phyloP scores from a whole-genome alignment of 1,140 invertebrate genomes.

The Manduca sexta region DNA sequence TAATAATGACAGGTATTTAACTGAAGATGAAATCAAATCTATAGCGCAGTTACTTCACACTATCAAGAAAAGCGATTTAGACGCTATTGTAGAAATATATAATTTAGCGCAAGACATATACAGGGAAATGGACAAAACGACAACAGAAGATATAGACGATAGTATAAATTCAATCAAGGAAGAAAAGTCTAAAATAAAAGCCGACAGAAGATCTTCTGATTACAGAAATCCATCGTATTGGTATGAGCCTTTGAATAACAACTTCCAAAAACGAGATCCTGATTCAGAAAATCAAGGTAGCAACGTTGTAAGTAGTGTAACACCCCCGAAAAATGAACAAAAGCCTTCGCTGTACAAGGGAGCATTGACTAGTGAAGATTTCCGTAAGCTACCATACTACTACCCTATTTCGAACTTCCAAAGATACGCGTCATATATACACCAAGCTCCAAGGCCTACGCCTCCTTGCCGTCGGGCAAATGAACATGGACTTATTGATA shows the following conservation, averaged over 20 bases:
- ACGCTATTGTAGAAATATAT: constrained; percentile 62
- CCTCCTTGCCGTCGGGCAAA: background rate
- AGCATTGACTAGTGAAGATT: constrained; percentile 20
- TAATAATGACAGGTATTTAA: constrained; percentile 45
- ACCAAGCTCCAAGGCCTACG: background rate
- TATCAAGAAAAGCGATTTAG: constrained; percentile 59
- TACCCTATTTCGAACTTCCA: constrained; percentile 46
- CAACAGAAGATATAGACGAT: constrained; percentile 22
- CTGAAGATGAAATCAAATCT: constrained; percentile 46
- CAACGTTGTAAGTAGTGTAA: background rate
- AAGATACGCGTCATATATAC: constrained; percentile 32
- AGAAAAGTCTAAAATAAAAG: background rate
- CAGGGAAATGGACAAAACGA: constrained; percentile 43
- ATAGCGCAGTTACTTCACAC: constrained; percentile 49
- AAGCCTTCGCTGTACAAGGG: constrained; percentile 22
- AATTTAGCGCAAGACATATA: constrained; percentile 61
- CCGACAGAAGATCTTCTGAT: background rate
- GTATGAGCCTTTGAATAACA: constrained; percentile 34
- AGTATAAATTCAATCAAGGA: constrained; percentile 12
- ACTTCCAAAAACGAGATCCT: background rate
- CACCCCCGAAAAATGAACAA: background rate
- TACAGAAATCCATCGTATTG: constrained; percentile 30
- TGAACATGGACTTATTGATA: background rate
- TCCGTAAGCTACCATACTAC: constrained; percentile 42
- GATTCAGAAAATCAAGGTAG: constrained; percentile 11